Evolutionary conservation across 53 echinoderm and acorn worm species (phyloP), one percentile per base, ranked within the genome.

Genomic region (Echinometra lucunter): DNA sequence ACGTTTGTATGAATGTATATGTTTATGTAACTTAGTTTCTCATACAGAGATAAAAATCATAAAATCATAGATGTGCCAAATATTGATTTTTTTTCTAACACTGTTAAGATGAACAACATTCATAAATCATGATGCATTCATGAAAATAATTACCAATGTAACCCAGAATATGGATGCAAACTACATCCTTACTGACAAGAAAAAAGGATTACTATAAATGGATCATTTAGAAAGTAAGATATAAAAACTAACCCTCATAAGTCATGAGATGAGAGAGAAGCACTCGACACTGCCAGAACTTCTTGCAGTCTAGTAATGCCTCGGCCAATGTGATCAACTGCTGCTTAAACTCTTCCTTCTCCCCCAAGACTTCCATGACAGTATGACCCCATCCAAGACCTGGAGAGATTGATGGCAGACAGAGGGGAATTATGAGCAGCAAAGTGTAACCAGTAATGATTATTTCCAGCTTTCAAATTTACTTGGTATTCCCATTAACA

Each of bases 311-410:
- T 19, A 94, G 94, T 37, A 94, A 40, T 27, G 85, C 94, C 35
- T 94, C 94, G 13, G 85, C 94, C 40, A 94, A 44, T 55, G 44
- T 44, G 16, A 37, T 44, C 1, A 94, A 87, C 44, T 85, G 94
- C 4, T 40, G n/a, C 10, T 27, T 17, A 66, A 94, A 94, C 4
- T 9, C 45, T 25, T 44, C 66, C 44, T 37, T 40, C 45, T 74
- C 44, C 56, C 27, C 30, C 8, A 35, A 30, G 44, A n/a, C 17
- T 75, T 47, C 57, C 58, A 47, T 47, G 49, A 56, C 17, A 34
- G 80, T 28, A 58, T 93, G 75, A 58, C 37, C 74, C 93, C 93
- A 93, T 21, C 93, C 93, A 53, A 93, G 49, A 57, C 93, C 93
- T 93, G 93, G 7, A 19, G 9, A 4, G 42, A 80, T 67, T 0